A percentile compares a stretch with the other conserved stretches of the same genome.
Conservation (phyloP, 2,888 invertebrate genomes). For the Platycnemis pennipes region DNA sequence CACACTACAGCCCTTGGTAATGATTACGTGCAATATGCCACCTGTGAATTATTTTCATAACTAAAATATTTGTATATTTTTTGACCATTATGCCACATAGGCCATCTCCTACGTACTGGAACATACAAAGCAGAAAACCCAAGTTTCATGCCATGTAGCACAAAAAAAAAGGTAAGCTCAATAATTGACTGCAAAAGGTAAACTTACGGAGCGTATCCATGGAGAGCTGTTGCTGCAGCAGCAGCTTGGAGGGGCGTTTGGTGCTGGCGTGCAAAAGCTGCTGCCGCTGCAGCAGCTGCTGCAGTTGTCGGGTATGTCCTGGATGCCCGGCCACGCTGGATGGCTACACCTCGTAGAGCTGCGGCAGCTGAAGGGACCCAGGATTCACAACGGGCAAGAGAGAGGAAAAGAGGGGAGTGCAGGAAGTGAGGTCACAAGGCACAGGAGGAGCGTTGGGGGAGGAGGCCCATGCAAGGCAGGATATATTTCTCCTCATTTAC, state of each 20-base stretch:
- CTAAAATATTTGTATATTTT: too few relatives aligned
- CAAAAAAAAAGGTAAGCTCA: too few relatives aligned
- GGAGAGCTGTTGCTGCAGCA: constrained; percentile 88
- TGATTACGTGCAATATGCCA: too few relatives aligned
- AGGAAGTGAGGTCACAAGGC: constrained; percentile 55
- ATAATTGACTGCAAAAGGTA: constrained; percentile 73
- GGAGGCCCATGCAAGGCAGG: constrained; percentile 60
- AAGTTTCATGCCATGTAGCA: too few relatives aligned
- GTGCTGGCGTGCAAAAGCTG: constrained; percentile 85
- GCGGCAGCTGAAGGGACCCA: constrained; percentile 84
- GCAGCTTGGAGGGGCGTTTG: constrained; percentile 84
- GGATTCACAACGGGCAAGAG: constrained; percentile 72
- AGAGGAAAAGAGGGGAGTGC: constrained; percentile 71
- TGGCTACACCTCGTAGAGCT: constrained; percentile 91
- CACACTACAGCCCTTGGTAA: too few relatives aligned
- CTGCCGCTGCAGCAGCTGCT: constrained; percentile 88
- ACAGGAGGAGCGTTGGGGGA: constrained; percentile 33
- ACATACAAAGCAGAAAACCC: too few relatives aligned
- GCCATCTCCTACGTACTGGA: too few relatives aligned
- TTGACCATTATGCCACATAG: too few relatives aligned
- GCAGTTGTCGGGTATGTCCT: constrained; percentile 77
- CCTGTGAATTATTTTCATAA: too few relatives aligned
- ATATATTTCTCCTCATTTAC: not conserved
- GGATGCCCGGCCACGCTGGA: constrained; percentile 86
- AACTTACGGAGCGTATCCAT: constrained; percentile 96